Evolutionary conservation across 2,888 invertebrate genomes (phyloP).

Genomic region (Ectemnius lituratus): DNA sequence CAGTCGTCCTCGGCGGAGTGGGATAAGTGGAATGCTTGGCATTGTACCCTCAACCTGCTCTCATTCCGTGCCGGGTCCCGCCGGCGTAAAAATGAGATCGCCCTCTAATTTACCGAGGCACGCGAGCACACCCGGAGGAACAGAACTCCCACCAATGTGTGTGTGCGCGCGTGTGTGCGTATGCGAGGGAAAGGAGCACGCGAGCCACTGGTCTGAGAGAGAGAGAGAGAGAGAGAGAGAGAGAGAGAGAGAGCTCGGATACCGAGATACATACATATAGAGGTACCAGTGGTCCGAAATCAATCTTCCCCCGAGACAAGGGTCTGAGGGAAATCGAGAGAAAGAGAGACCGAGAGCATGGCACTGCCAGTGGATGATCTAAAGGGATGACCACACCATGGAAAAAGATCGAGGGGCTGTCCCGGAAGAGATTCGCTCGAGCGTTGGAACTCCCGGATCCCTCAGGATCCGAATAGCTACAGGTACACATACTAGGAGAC

Average conservation of each 20-base stretch:
- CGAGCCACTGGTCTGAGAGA: neutral
- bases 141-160: neutral
- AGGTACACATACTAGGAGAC: neutral
- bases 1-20: no score
- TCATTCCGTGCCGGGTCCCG: neutral
- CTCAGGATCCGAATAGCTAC: neutral
- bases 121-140: slow-evolving; percentile 1
- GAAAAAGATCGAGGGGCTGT: slow-evolving; percentile 8
- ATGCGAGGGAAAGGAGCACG: neutral
- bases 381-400: slow-evolving; percentile 4
- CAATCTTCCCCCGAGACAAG: neutral
- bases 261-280: slow-evolving; percentile 15
- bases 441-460: neutral
- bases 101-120: slow-evolving; percentile 1
- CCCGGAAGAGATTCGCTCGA: slow-evolving; percentile 2
- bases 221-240: slow-evolving; percentile 18
- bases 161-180: neutral
- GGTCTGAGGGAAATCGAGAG: neutral
- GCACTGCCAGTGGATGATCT: slow-evolving; percentile 5
- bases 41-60: neutral
- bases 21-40: no score
- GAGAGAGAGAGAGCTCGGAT: slow-evolving; percentile 5
- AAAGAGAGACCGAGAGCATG: neutral
- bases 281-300: slow-evolving; percentile 5
- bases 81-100: slow-evolving; percentile 1